A percentile compares a stretch with the other conserved stretches of the same genome.
Evolutionary conservation across 2,113 vertebrate genomes (phyloP).

Genomic region (Rutilus rutilus): DNA sequence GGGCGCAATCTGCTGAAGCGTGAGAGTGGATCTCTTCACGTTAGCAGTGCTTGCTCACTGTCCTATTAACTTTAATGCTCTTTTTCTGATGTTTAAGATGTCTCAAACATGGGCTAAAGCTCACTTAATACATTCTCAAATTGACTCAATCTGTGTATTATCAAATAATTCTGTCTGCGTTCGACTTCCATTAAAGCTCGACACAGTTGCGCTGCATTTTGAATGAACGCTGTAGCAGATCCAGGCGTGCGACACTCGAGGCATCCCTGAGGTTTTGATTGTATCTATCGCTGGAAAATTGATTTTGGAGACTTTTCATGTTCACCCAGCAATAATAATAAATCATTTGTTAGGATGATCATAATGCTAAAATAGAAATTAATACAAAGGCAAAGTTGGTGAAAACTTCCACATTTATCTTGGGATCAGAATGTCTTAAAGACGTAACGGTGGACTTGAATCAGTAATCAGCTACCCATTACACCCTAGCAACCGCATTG

Average conservation of each 20-base stretch:
- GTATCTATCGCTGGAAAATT: background rate
- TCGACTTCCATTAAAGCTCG: conserved; percentile 30
- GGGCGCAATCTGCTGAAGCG: conserved; percentile 55
- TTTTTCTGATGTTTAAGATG: conserved; percentile 41
- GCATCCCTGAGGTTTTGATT: background rate
- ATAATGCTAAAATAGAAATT: background rate
- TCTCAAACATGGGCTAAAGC: conserved; percentile 39
- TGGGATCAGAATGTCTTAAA: background rate
- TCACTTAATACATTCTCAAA: conserved; percentile 42
- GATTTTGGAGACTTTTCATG: conserved; percentile 3
- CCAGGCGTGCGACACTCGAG: background rate
- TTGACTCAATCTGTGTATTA: conserved; percentile 44
- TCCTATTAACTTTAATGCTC: conserved; percentile 55
- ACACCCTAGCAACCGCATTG: background rate
- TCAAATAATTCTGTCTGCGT: conserved; percentile 35
- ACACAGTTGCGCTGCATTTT: conserved; percentile 11
- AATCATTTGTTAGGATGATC: conserved; percentile 20
- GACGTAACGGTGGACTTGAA: background rate
- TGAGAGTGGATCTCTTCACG: conserved; percentile 42
- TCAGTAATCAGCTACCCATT: background rate
- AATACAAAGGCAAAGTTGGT: background rate
- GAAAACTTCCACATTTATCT: background rate
- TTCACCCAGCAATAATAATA: conserved; percentile 8
- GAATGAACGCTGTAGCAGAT: background rate
- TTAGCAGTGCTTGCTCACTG: conserved; percentile 50